Percentiles rank a stretch among this genome's conserved stretches.
phyloP scores from a whole-genome alignment of 1,140 invertebrate genomes.

The Diplogasteroides magnus region DNA sequence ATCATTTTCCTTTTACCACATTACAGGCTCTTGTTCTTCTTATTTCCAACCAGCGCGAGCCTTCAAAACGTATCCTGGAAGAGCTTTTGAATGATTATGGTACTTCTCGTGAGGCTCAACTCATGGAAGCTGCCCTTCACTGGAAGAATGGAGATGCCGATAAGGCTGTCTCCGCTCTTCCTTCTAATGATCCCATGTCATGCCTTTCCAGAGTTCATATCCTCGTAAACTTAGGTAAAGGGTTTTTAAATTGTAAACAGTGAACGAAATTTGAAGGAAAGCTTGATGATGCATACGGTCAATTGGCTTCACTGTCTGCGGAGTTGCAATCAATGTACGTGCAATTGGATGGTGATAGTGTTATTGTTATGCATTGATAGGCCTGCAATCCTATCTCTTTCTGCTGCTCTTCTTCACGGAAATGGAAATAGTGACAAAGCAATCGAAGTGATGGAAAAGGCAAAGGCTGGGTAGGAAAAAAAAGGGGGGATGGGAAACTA shows the following conservation, averaged over 20 bases:
- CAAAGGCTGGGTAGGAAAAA: not conserved
- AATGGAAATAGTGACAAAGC: not conserved
- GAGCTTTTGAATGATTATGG: slow-evolving; percentile 15
- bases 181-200: not conserved
- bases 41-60: slow-evolving; percentile 24
- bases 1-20: not conserved
- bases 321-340: no score
- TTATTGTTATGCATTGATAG: no score
- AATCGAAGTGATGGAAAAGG: not conserved
- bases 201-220: not conserved
- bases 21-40: slow-evolving; percentile 16
- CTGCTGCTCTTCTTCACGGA: not conserved
- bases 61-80: slow-evolving; percentile 10
- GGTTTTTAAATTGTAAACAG: not conserved
- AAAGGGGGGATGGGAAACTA: no score
- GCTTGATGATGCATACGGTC: not conserved
- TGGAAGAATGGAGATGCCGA: slow-evolving; percentile 14
- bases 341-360: no score
- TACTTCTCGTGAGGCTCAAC: not conserved
- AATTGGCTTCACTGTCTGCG: not conserved
- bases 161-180: not conserved
- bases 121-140: slow-evolving; percentile 24
- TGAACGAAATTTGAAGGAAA: not conserved
- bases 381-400: not conserved
- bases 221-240: slow-evolving; percentile 4